Conservation (phyloP, 2,113 vertebrate genomes). For the Miniopterus natalensis region DNA sequence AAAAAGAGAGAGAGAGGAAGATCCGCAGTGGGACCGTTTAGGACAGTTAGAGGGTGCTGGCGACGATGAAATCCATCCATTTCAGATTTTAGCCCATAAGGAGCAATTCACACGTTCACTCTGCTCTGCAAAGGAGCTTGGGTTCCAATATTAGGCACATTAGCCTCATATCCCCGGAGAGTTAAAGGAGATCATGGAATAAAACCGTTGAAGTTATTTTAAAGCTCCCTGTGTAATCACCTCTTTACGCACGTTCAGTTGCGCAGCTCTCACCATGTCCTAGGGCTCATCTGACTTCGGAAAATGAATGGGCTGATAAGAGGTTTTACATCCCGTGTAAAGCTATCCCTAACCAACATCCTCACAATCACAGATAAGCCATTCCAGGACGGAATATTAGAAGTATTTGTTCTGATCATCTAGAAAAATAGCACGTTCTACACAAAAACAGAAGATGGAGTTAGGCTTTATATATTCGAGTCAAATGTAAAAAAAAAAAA, state of each 20-base stretch:
- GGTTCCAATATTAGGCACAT: neutral
- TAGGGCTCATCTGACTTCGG: neutral
- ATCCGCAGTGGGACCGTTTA: neutral
- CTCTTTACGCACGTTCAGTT: neutral
- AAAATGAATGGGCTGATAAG: neutral
- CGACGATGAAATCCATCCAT: slow-evolving; percentile 32
- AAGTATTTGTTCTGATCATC: neutral
- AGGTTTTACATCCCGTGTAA: neutral
- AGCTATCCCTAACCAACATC: neutral
- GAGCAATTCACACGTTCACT: neutral
- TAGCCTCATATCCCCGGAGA: slow-evolving; percentile 7
- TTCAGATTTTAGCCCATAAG: slow-evolving; percentile 52
- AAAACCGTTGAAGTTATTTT: neutral
- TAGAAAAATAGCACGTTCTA: neutral
- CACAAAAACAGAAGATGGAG: neutral
- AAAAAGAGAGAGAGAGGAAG: neutral
- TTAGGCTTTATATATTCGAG: neutral
- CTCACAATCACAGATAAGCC: neutral
- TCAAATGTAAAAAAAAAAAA: neutral
- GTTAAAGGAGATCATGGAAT: neutral
- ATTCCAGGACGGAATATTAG: neutral
- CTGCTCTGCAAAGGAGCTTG: neutral
- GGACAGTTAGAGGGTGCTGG: neutral
- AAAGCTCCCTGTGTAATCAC: neutral
- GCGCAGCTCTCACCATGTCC: neutral